phyloP scores from a whole-genome alignment of 92 coral and sea anemone genomes.

The Porites cylindrica region DNA sequence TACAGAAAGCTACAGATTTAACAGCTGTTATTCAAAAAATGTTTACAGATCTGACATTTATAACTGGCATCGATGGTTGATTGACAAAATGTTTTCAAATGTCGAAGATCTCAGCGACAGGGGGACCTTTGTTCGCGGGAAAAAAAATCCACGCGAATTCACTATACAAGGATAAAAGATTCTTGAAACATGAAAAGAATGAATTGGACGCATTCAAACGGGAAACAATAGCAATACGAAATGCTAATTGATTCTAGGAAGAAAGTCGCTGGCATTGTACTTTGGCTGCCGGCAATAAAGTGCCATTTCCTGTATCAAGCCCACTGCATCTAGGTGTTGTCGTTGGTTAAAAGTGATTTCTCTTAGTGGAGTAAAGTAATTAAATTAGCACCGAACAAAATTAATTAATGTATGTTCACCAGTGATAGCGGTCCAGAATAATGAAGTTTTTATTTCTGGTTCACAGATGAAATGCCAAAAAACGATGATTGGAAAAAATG shows the following conservation, averaged over 20 bases:
- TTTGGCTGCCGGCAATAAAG: constrained; percentile 16
- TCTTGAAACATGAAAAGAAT: constrained; percentile 9
- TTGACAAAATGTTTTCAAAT: constrained; percentile 19
- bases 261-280: constrained; percentile 9
- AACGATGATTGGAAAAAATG: not conserved
- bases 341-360: constrained; percentile 26
- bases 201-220: constrained; percentile 1
- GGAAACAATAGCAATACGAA: constrained; percentile 14
- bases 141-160: not conserved
- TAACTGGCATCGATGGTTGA: not conserved
- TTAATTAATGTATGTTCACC: constrained; percentile 23
- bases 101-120: not conserved
- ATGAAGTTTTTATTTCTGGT: constrained; percentile 21
- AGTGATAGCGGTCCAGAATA: constrained; percentile 20
- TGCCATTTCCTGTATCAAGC: constrained; percentile 29
- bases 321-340: constrained; percentile 8
- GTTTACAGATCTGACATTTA: constrained; percentile 18
- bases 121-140: not conserved
- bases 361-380: constrained; percentile 30
- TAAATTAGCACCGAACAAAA: constrained; percentile 39
- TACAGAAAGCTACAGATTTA: constrained; percentile 17
- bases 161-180: not conserved
- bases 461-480: not conserved
- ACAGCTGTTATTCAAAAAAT: constrained; percentile 30
- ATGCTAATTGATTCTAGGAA: constrained; percentile 38